Base-by-base conservation (phyloP, 2,888 invertebrate genomes). In the Pheosia tremula region DNA sequence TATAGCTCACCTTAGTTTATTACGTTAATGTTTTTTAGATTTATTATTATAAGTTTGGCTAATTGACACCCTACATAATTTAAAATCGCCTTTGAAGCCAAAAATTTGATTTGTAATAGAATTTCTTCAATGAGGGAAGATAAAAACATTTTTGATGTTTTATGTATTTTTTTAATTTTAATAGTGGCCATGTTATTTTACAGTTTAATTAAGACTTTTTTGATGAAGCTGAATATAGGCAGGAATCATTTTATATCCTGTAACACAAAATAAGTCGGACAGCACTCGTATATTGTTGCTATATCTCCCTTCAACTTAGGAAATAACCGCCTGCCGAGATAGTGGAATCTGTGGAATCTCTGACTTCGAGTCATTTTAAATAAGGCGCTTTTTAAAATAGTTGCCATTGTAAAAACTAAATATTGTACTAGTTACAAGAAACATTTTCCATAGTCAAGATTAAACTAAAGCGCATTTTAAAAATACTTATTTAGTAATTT, bases 41-140 rank as follows among this genome's bases (percentile, higher is more conserved):
- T 92, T 86, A 90, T 68, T 70, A 94, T 79, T 67, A 92, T 83
- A 68, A 89, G 63, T 84, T 85, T 89, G 61, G 93, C 93, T 80
- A 94, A 83, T 71, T 90, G 90, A 85, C 91, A 92, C 89, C 93
- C 93, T 85, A 94, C 89, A 91, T 93, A 94, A 91, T 94, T 94
- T 91, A 93, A 67, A 71, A 94, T 73, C 58, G 89, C 88, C 87
- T 93, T 94, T 67, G 90, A 90, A 60, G 86, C 89, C 81, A 92
- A 88, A 88, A 93, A 90, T 85, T 92, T 93, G 61, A 92, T 69
- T 75, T 93, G 92, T 72, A 83, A 63, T 59, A 93, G 61, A 81
- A 93, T 89, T 92, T 93, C 93, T 80, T 91, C 89, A 77, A 93
- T 79, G 82, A 93, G 89, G 89, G 92, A 91, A 91, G 91, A 91